These are phyloP conservation scores for Babylonia areolata DNA, from an alignment of 1,140 invertebrate species.

Conservation along the genomic window DNA sequence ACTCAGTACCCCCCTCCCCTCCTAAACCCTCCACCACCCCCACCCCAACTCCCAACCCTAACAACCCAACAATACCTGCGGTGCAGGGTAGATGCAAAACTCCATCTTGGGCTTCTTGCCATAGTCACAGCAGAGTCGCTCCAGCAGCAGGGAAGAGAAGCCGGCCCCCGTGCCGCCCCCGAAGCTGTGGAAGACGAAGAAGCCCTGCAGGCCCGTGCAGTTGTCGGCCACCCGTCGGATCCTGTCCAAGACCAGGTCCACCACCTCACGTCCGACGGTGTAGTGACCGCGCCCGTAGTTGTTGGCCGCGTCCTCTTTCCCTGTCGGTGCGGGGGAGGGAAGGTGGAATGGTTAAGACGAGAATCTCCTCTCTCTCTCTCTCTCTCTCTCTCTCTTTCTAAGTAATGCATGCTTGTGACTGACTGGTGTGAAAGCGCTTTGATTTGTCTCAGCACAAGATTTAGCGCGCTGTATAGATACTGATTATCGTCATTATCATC, in stretches of 20 bases:
- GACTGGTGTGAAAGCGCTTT: no score
- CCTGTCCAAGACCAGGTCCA: slow-evolving; percentile 28
- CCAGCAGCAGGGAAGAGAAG: slow-evolving; percentile 91
- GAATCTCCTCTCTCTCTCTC: no score
- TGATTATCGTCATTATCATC: no score
- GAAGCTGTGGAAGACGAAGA: slow-evolving; percentile 80
- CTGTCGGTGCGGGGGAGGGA: neutral
- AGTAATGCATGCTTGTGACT: no score
- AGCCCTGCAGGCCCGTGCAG: slow-evolving; percentile 82
- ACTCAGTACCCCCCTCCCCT: neutral
- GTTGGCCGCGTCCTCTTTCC: slow-evolving; percentile 27
- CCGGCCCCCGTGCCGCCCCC: slow-evolving; percentile 90
- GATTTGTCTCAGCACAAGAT: no score
- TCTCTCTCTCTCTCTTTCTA: no score
- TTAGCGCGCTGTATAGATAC: no score
- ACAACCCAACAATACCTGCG: slow-evolving; percentile 57
- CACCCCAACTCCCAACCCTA: neutral
- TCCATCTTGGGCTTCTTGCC: slow-evolving; percentile 78
- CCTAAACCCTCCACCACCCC: neutral
- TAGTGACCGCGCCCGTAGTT: slow-evolving; percentile 27
- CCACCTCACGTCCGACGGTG: slow-evolving; percentile 23
- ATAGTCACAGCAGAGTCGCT: slow-evolving; percentile 81
- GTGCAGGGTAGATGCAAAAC: slow-evolving; percentile 75
- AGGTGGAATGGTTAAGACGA: neutral
- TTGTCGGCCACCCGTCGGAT: slow-evolving; percentile 20